Conservation (phyloP, 92 coral and sea anemone species). For the Phenganax stokvisi region DNA sequence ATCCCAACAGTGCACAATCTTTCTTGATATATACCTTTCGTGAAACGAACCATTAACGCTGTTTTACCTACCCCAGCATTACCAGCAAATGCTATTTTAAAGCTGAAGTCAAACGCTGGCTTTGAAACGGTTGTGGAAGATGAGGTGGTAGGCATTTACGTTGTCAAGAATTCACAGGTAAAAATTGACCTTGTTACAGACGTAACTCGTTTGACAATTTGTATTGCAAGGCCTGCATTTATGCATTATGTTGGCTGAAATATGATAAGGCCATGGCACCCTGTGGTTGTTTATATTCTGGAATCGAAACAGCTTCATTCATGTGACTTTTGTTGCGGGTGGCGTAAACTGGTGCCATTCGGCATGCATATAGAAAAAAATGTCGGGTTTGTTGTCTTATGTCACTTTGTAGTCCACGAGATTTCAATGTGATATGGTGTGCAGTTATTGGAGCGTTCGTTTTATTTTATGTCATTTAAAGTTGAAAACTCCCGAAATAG, state of each 20-base stretch:
- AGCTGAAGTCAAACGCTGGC: constrained; percentile 69
- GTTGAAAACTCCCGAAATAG: no score
- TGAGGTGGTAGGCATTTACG: constrained; percentile 35
- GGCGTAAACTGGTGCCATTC: no score
- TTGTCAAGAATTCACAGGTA: no score
- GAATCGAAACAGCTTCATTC: no score
- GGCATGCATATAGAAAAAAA: no score
- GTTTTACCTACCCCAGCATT: constrained; percentile 94
- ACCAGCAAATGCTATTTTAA: constrained; percentile 82
- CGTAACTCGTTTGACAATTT: neutral
- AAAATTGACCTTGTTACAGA: no score
- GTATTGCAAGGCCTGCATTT: neutral
- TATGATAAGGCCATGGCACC: neutral
- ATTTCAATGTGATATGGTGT: neutral
- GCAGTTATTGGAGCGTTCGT: no score
- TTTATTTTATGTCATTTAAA: no score
- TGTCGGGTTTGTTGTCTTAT: neutral
- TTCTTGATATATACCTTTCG: constrained; percentile 69
- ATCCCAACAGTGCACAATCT: constrained; percentile 87
- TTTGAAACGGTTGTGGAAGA: neutral
- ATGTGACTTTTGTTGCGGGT: no score
- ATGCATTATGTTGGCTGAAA: neutral
- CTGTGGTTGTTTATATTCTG: no score
- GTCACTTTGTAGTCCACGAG: neutral
- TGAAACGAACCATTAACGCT: constrained; percentile 73